Evolutionary conservation across 2,113 vertebrate genomes (phyloP), one percentile per base, ranked within the genome.

Genomic region (Tachysurus vachellii): DNA sequence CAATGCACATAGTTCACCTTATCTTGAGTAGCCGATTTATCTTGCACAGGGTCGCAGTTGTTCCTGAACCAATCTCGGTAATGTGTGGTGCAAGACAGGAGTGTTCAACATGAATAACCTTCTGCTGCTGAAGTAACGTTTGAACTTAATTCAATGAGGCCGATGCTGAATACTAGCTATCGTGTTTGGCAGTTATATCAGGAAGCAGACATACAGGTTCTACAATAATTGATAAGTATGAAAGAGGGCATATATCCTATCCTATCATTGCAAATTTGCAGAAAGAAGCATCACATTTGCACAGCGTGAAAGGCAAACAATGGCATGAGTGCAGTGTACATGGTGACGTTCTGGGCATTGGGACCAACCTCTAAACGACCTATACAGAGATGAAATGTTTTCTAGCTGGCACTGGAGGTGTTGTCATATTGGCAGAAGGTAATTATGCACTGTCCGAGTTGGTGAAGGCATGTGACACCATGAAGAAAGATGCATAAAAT

Each of bases 321-420:
- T 70, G 31, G 66, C 28, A 85, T 44, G 19, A 66, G 61, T 0
- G 12, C 28, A 54, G 50, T 44, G 1, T 19, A 44, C 28, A 54
- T 57, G 31, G 59, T 57, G 76, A n/a, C 28, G 76, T 86, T 28
- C 53, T 75, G 66, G 36, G n/a, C 80, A 62, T 11, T 54, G 68
- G 80, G 86, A 76, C 50, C 56, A 64, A 87, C 86, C 80, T 87
- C 70, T 83, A 83, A 82, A 77, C 17, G 86, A 75, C 80, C 86
- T 83, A 42, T 77, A 70, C 12, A 56, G 50, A 36, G 47, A 28
- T 85, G 59, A 76, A 86, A 81, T 19, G 68, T 64, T 62, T 62
- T 75, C 68, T 61, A 64, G 61, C 53, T 17, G 66, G 11, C 53
- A 76, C 28, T 77, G 80, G 57, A 76, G 70, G 59, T 83, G 80